These are phyloP conservation scores for Lagria hirta DNA, from an alignment of 2,888 invertebrate genomes.

Conservation along the genomic window DNA sequence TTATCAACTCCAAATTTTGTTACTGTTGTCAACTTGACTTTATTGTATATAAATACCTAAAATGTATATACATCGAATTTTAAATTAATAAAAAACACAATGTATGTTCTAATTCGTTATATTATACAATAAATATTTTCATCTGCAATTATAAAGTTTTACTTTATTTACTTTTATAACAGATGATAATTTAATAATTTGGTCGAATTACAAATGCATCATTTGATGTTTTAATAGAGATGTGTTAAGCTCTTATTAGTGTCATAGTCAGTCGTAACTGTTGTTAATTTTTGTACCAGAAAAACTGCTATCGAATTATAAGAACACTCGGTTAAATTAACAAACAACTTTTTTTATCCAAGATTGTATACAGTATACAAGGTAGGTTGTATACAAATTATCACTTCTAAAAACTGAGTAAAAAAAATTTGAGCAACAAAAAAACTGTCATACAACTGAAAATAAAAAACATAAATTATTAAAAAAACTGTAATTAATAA, in stretches of 20 bases:
- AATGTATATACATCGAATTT: conserved; percentile 39
- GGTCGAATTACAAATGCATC: too few relatives aligned
- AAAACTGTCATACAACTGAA: too few relatives aligned
- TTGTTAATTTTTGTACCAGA: background rate
- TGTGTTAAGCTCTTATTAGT: background rate
- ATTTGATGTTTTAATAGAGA: too few relatives aligned
- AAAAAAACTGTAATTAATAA: too few relatives aligned
- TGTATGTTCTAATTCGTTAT: conserved; percentile 36
- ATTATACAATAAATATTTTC: conserved; percentile 37
- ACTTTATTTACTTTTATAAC: conserved; percentile 2
- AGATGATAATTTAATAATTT: background rate
- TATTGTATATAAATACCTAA: conserved; percentile 32
- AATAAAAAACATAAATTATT: too few relatives aligned
- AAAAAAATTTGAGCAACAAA: too few relatives aligned
- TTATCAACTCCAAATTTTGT: conserved; percentile 26
- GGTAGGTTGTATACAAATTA: too few relatives aligned
- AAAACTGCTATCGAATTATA: background rate
- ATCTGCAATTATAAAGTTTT: conserved; percentile 26
- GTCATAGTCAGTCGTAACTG: too few relatives aligned
- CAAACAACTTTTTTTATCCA: background rate
- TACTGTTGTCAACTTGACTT: conserved; percentile 19
- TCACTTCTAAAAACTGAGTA: too few relatives aligned
- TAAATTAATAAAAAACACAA: conserved; percentile 30
- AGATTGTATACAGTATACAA: too few relatives aligned
- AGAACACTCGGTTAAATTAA: background rate